A percentile compares a stretch with the other conserved stretches of the same genome.
Evolutionary conservation across 2,113 vertebrate species (phyloP).

Genomic region (Dicentrarchus labrax): DNA sequence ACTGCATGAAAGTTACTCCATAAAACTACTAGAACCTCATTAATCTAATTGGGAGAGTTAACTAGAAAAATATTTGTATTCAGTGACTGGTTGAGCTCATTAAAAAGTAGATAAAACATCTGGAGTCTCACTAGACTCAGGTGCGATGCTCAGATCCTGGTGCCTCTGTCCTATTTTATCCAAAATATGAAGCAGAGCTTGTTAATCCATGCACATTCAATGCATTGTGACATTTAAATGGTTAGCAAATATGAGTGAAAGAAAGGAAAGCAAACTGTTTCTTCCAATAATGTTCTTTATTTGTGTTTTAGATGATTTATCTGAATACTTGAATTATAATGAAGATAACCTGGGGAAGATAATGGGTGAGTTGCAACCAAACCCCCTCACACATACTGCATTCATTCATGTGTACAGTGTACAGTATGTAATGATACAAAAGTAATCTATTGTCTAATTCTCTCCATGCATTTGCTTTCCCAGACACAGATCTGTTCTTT

Average conservation of each 20-base stretch:
- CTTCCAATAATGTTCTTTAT: constrained; percentile 6
- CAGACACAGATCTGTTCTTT: constrained; percentile 48
- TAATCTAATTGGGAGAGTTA: background rate
- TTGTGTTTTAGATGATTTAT: constrained; percentile 63
- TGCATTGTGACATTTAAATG: background rate
- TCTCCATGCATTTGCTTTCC: background rate
- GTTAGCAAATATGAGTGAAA: background rate
- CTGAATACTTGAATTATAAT: constrained; percentile 16
- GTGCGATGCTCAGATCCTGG: background rate
- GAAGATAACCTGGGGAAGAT: constrained; percentile 1
- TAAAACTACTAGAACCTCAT: background rate
- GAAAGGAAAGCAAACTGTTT: background rate
- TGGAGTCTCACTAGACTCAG: background rate
- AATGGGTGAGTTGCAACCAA: constrained; percentile 40
- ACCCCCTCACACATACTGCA: background rate
- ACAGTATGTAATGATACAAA: background rate
- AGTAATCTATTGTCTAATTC: background rate
- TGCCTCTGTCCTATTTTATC: background rate
- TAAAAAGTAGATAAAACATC: background rate
- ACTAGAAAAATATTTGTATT: background rate
- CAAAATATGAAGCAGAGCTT: background rate
- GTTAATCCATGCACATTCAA: background rate
- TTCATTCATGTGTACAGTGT: background rate
- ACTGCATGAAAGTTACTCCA: background rate
- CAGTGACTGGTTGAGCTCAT: background rate